Conservation (phyloP, 2,888 invertebrate species). For the Agrotis ipsilon region DNA sequence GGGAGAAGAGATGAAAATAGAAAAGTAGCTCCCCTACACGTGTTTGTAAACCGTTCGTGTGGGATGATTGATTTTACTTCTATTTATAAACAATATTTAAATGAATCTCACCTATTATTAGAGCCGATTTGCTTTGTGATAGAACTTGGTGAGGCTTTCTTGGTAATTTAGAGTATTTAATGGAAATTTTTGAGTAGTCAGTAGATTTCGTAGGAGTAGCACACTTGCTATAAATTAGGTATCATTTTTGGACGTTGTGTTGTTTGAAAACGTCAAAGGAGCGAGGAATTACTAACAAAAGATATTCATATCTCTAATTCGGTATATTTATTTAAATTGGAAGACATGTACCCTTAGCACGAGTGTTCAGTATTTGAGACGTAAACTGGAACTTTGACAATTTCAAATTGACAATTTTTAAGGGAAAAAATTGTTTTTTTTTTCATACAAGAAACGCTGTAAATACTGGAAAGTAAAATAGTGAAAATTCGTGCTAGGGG, state of each 20-base stretch:
- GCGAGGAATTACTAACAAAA: too few relatives aligned
- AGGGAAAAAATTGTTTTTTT: too few relatives aligned
- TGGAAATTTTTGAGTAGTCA: too few relatives aligned
- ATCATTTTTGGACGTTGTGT: background rate
- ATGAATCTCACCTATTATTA: background rate
- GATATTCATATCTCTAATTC: too few relatives aligned
- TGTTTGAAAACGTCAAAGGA: background rate
- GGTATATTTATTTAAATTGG: background rate
- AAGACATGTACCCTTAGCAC: too few relatives aligned
- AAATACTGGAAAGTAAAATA: too few relatives aligned
- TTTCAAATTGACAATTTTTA: too few relatives aligned
- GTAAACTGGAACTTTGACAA: too few relatives aligned
- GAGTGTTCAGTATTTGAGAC: too few relatives aligned
- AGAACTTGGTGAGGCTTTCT: background rate
- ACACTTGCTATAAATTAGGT: background rate
- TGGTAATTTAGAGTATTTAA: background rate
- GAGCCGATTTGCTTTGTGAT: background rate
- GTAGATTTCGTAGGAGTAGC: too few relatives aligned
- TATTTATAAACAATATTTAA: conserved; percentile 10
- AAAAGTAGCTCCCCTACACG: conserved; percentile 22
- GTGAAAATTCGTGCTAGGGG: too few relatives aligned
- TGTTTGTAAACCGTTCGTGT: conserved; percentile 16
- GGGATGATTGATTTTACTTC: conserved; percentile 12
- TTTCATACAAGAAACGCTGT: too few relatives aligned
- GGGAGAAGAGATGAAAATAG: conserved; percentile 38